phyloP scores from a whole-genome alignment of 2,797 vertebrate species.

The Acrossocheilus wenchowensis region DNA sequence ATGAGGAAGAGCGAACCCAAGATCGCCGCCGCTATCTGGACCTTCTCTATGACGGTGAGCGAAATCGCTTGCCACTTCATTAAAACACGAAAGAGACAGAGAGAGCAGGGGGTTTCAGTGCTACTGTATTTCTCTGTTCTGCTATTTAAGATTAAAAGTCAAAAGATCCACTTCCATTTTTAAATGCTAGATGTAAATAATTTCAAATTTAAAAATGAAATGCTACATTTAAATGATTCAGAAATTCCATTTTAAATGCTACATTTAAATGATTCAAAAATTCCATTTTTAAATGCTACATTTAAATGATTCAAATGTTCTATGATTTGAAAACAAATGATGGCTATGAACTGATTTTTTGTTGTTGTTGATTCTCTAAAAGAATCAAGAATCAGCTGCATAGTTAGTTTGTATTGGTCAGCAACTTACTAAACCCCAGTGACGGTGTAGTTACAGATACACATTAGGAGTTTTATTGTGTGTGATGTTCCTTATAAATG shows the following conservation, averaged over 20 bases:
- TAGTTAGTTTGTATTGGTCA: neutral
- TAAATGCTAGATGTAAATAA: neutral
- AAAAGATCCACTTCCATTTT: neutral
- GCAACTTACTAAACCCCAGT: neutral
- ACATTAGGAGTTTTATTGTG: neutral
- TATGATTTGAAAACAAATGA: neutral
- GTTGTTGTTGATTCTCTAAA: neutral
- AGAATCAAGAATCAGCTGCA: neutral
- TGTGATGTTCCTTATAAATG: neutral
- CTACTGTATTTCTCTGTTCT: neutral
- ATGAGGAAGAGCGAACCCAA: slow-evolving; percentile 98
- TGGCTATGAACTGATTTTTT: neutral
- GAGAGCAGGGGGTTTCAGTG: neutral
- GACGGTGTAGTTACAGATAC: neutral
- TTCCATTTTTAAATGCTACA: neutral
- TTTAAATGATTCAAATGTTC: neutral
- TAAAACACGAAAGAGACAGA: slow-evolving; percentile 16
- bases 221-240: neutral
- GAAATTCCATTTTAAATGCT: neutral
- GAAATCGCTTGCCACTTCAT: slow-evolving; percentile 98
- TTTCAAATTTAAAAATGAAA: neutral
- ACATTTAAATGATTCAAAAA: neutral
- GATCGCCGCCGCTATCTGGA: slow-evolving; percentile 97
- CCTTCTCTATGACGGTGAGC: slow-evolving; percentile 98
- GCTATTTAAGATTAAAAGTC: no score